These are phyloP conservation scores for Antigone vipio DNA, from an alignment of 2,113 vertebrate species.

Conservation along the genomic window DNA sequence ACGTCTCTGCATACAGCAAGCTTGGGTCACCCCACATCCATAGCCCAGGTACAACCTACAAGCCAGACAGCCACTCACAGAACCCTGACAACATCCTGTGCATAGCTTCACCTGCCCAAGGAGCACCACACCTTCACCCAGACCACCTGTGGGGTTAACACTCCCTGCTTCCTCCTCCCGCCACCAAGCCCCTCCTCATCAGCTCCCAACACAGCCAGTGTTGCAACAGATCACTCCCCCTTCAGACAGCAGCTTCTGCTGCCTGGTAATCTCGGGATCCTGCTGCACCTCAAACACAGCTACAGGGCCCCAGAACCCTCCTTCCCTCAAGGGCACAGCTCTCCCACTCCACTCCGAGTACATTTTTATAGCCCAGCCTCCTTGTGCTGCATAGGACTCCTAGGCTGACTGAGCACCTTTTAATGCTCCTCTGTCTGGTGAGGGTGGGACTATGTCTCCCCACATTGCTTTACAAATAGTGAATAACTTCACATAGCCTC, in stretches of 20 bases:
- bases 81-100: not conserved
- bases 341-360: not conserved
- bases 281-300: not conserved
- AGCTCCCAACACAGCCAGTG: not conserved
- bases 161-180: not conserved
- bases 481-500: not conserved
- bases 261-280: not conserved
- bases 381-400: not conserved
- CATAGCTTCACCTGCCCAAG: not conserved
- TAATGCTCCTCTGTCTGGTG: not conserved
- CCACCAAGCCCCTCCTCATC: not conserved
- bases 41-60: not conserved
- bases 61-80: not conserved
- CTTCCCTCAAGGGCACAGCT: not conserved
- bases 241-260: not conserved
- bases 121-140: not conserved
- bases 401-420: not conserved
- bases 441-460: not conserved
- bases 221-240: not conserved
- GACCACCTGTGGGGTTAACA: not conserved
- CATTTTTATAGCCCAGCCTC: not conserved
- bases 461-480: not conserved
- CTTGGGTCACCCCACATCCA: not conserved
- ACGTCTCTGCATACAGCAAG: not conserved
- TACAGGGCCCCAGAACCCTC: not conserved